Percentiles rank a stretch among this genome's conserved stretches.
These are phyloP conservation scores for Platichthys stellatus DNA, from an alignment of 2,113 vertebrate species.

Conservation along the genomic window DNA sequence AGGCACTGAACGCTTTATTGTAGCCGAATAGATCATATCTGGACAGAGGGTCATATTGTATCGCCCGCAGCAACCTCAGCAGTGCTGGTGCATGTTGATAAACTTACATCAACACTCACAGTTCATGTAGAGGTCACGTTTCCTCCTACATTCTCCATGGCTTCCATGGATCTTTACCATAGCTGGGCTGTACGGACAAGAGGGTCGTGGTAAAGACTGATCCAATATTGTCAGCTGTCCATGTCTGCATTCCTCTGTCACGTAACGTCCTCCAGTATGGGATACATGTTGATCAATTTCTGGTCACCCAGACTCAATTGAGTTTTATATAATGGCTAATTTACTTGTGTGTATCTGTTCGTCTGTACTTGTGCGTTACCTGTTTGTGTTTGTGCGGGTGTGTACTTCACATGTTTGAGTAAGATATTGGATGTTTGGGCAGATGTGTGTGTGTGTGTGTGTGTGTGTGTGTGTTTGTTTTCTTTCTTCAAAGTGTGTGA, in stretches of 20 bases:
- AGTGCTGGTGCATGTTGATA: slow-evolving; percentile 81
- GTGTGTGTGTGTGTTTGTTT: neutral
- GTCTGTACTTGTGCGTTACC: slow-evolving; percentile 23
- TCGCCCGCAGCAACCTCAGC: slow-evolving; percentile 84
- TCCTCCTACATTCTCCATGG: slow-evolving; percentile 76
- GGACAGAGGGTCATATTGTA: slow-evolving; percentile 57
- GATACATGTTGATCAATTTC: slow-evolving; percentile 57
- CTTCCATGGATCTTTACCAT: slow-evolving; percentile 83
- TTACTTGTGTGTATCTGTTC: slow-evolving; percentile 41
- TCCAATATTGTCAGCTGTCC: slow-evolving; percentile 81
- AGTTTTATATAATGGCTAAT: slow-evolving; percentile 52
- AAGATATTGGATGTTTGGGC: slow-evolving; percentile 7
- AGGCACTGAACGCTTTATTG: slow-evolving; percentile 48
- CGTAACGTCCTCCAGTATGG: slow-evolving; percentile 65
- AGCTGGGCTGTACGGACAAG: slow-evolving; percentile 72
- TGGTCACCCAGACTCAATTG: slow-evolving; percentile 62
- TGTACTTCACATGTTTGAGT: slow-evolving; percentile 31
- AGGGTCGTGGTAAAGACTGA: slow-evolving; percentile 81
- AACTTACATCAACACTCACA: slow-evolving; percentile 81
- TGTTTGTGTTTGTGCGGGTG: slow-evolving; percentile 37
- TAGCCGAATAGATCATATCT: slow-evolving; percentile 55
- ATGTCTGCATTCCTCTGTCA: slow-evolving; percentile 79
- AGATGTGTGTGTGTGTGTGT: no score
- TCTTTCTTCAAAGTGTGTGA: neutral
- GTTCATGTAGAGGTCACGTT: slow-evolving; percentile 83